Evolutionary conservation across 2,888 invertebrate species (phyloP).

Genomic region (Netelia virgata): DNA sequence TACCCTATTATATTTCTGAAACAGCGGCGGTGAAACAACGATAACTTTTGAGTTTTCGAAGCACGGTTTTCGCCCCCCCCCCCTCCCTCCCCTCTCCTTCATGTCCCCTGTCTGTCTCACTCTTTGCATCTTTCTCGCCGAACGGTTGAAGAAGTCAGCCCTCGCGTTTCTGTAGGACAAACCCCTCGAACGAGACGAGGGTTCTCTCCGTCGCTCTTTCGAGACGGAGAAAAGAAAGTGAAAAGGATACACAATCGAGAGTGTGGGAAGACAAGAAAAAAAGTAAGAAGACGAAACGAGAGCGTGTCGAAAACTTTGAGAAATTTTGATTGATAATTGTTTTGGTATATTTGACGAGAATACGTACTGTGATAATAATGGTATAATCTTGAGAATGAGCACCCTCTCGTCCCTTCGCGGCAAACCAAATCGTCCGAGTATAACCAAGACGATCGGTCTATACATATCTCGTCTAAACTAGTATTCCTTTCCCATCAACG

Average conservation of each 20-base stretch:
- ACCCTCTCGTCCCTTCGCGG: not conserved
- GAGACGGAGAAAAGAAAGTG: slow-evolving; percentile 11
- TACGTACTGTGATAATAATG: not conserved
- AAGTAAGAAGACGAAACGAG: not conserved
- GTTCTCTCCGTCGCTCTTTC: slow-evolving; percentile 16
- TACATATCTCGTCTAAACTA: slow-evolving; percentile 7
- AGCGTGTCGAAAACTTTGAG: not conserved
- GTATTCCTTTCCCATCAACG: slow-evolving; percentile 18
- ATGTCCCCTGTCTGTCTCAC: not conserved
- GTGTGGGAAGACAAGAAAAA: not conserved
- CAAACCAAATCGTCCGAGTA: not conserved
- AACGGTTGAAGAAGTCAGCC: slow-evolving; percentile 18
- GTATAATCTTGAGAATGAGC: not conserved
- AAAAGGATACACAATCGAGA: not conserved
- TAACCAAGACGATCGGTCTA: not conserved
- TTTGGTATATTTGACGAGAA: not conserved
- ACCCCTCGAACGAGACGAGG: slow-evolving; percentile 30
- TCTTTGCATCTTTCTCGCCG: not conserved
- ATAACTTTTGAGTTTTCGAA: slow-evolving; percentile 54
- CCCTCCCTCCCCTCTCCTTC: not conserved
- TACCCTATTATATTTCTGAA: slow-evolving; percentile 51
- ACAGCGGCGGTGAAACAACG: slow-evolving; percentile 34
- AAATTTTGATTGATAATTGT: not conserved
- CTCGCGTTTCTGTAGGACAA: slow-evolving; percentile 2
- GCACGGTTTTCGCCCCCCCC: not conserved